phyloP scores from a whole-genome alignment of 2,888 invertebrate genomes.

The Coelopa pilipes region DNA sequence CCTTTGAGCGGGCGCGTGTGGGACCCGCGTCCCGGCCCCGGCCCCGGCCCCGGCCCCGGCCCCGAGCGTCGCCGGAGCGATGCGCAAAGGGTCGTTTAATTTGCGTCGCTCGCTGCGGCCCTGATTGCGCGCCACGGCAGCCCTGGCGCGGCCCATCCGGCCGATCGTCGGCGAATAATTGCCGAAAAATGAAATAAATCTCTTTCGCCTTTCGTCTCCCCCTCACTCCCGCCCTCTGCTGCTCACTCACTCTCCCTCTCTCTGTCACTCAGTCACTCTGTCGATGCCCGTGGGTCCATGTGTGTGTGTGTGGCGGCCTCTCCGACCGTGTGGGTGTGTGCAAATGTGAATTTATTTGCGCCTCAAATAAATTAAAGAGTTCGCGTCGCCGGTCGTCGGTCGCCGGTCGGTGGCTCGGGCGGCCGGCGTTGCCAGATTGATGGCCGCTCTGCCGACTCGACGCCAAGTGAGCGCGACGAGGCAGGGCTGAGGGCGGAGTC shows the following conservation, averaged over 20 bases:
- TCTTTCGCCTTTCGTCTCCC: background rate
- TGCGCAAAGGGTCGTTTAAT: background rate
- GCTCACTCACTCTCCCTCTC: background rate
- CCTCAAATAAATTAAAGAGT: constrained; percentile 33
- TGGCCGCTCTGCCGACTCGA: constrained; percentile 37
- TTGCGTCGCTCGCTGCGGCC: background rate
- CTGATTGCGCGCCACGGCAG: too few species aligned
- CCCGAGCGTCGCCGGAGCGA: too few species aligned
- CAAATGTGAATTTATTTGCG: constrained; percentile 30
- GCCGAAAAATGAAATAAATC: constrained; percentile 31
- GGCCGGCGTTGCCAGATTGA: constrained; percentile 30
- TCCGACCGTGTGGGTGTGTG: constrained; percentile 12
- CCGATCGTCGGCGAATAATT: constrained; percentile 13
- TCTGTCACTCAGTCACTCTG: too few species aligned
- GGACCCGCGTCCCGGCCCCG: too few species aligned
- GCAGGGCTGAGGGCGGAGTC: too few species aligned
- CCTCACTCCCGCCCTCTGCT: background rate
- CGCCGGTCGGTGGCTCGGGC: background rate
- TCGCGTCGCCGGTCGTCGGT: background rate
- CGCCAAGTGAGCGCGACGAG: constrained; percentile 54
- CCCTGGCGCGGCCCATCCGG: too few species aligned
- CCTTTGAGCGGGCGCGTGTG: too few species aligned
- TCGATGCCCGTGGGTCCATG: background rate
- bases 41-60: too few species aligned
- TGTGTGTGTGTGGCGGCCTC: background rate